These are phyloP conservation scores for Microcebus jonahi DNA, from an alignment of 2,113 vertebrate genomes.

Conservation along the genomic window DNA sequence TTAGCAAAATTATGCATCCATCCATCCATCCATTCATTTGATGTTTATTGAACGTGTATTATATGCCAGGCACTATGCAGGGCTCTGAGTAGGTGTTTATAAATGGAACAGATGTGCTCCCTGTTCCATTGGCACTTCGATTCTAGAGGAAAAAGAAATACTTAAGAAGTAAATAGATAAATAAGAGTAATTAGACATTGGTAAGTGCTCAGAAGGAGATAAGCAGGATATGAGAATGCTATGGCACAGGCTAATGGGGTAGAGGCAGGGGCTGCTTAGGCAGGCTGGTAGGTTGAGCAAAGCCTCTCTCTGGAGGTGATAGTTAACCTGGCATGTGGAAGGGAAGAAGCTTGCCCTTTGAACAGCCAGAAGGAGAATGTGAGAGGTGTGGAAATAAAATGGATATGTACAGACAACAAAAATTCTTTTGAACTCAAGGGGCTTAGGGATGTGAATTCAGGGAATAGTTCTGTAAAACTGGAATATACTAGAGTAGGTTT, in stretches of 20 bases:
- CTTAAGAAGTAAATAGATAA: not conserved
- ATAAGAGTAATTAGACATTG: not conserved
- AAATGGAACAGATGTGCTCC: not conserved
- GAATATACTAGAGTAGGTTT: not conserved
- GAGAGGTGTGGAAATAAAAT: not conserved
- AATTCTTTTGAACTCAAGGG: not conserved
- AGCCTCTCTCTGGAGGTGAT: not conserved
- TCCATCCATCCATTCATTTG: not conserved
- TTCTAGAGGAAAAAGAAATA: not conserved
- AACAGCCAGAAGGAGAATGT: not conserved
- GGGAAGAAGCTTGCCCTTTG: not conserved
- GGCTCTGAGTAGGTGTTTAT: not conserved
- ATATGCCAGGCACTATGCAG: not conserved
- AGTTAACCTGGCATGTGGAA: not conserved
- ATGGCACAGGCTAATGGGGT: not conserved
- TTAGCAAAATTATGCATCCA: not conserved
- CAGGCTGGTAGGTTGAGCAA: not conserved
- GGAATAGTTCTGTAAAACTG: not conserved
- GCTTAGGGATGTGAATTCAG: not conserved
- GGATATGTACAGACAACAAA: not conserved
- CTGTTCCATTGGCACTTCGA: not conserved
- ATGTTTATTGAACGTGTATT: not conserved
- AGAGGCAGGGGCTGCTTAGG: not conserved
- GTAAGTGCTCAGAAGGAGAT: not conserved
- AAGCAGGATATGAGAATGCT: not conserved